phyloP scores from a whole-genome alignment of 2,797 vertebrate species.

The Arnoldichthys spilopterus region DNA sequence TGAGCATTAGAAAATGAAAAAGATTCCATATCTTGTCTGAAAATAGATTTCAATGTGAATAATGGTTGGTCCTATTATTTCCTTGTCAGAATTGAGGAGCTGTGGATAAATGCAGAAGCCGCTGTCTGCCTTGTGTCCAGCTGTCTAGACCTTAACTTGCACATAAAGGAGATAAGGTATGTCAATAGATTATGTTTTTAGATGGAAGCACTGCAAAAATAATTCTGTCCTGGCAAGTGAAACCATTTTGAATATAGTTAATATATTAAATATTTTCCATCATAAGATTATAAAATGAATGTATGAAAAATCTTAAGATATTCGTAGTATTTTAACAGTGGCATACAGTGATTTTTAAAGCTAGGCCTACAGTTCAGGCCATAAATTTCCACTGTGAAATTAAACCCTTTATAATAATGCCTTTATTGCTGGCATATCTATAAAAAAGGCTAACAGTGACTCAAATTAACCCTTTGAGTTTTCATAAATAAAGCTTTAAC shows the following conservation, averaged over 20 bases:
- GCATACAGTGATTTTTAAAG: no score
- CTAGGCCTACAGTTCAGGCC: no score
- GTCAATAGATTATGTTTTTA: background rate
- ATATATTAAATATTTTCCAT: background rate
- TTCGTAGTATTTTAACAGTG: no score
- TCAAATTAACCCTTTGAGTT: no score
- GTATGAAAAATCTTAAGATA: no score
- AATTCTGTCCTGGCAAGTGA: background rate
- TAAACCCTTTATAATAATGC: no score
- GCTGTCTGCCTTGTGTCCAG: conserved; percentile 61
- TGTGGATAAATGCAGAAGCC: conserved; percentile 68
- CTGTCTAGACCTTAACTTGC: conserved; percentile 63
- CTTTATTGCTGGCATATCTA: no score
- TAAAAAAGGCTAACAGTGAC: no score
- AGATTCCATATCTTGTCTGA: background rate
- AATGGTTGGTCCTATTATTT: conserved; percentile 1
- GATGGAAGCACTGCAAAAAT: background rate
- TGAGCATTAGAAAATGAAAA: conserved; percentile 27
- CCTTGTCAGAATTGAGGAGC: conserved; percentile 76
- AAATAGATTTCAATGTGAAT: background rate
- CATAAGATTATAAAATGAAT: no score
- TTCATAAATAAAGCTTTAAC: no score
- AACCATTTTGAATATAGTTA: background rate
- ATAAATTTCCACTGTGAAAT: no score
- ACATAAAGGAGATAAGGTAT: conserved; percentile 74